Evolutionary conservation across 64 coral and sea anemone species (phyloP), one percentile per base, ranked within the genome.

Genomic region (Acropora yongei): DNA sequence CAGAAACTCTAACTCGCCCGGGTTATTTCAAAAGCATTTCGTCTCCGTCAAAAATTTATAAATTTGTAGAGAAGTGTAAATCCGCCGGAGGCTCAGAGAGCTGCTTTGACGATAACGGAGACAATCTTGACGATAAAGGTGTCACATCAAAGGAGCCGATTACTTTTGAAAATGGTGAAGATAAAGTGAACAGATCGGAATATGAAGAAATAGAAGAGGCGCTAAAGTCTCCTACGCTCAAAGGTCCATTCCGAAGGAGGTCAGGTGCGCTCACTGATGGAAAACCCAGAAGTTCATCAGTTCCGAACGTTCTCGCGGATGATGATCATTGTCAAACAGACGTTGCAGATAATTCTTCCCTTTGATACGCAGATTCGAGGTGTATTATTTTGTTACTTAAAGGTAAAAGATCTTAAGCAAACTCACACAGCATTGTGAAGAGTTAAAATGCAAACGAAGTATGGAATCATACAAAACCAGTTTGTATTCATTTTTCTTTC

Each of bases 241-340:
- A 72, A 67, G 57, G 75, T 18, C 80, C 90, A 6, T 91, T 91
- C 50, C 68, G 90, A 6, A 41, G 72, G 16, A 76, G 90, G 47
- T 72, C 90, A 3, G 60, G 53, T 14, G 80, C 90, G 7, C 61
- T 91, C 3, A 65, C 44, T 41, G 80, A 14, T 0, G 74, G 46
- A 44, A 80, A 91, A 76, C 72, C 80, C 40, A 41, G 90, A 49
- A 91, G 90, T 58, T 61, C 51, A 1, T 85, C 90, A 0, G 90
- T 80, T 5, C 79, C 90, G 5, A 77, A 74, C 63, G 84, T 72
- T 16, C 80, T 71, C 1, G 6, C 19, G 8, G 41, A 13, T 76
- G 12, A 17, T 14, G 60, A 13, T 43, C 53, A 41, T 45, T 1
- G 14, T 14, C 44, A 0, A 16, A 8, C 4, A 9, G 61, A 68